A percentile compares a stretch with the other conserved stretches of the same genome.
These are phyloP conservation scores for Cherax destructor DNA, from an alignment of 1,140 invertebrate genomes.

Conservation along the genomic window DNA sequence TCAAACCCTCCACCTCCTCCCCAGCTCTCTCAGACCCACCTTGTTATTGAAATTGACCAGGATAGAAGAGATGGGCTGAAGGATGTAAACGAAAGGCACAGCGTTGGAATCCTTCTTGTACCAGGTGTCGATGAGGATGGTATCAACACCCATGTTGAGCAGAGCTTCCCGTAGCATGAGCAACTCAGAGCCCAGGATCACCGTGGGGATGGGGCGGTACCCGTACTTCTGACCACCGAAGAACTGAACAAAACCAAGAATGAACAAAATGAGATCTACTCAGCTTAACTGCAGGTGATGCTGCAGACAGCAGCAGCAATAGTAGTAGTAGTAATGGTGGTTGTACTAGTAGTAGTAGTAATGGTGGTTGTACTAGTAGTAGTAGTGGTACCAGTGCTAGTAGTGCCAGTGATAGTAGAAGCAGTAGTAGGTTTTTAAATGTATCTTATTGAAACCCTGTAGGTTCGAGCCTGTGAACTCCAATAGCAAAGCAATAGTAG, in stretches of 20 bases:
- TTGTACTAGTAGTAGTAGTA: too few species aligned
- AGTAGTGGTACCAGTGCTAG: too few species aligned
- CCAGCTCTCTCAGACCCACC: constrained; percentile 77
- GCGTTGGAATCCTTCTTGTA: constrained; percentile 97
- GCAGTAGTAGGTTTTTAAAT: too few species aligned
- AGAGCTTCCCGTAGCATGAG: constrained; percentile 90
- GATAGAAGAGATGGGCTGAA: constrained; percentile 98
- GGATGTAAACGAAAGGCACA: constrained; percentile 92
- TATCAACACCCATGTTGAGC: constrained; percentile 86
- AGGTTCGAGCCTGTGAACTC: too few species aligned
- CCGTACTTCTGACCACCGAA: constrained; percentile 99
- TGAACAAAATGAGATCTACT: too few species aligned
- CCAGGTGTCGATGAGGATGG: constrained; percentile 92
- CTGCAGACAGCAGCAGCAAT: too few species aligned
- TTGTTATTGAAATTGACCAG: constrained; percentile 99
- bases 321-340: too few species aligned
- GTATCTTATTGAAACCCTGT: too few species aligned
- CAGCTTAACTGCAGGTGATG: too few species aligned
- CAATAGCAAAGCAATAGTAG: too few species aligned
- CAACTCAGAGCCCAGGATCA: constrained; percentile 93
- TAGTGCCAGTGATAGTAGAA: too few species aligned
- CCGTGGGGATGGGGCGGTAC: constrained; percentile 96
- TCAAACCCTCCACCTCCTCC: not conserved
- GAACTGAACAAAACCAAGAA: constrained; percentile 78
- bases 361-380: too few species aligned